Evolutionary conservation across 2,888 invertebrate genomes (phyloP).

Genomic region (Notodonta ziczac): DNA sequence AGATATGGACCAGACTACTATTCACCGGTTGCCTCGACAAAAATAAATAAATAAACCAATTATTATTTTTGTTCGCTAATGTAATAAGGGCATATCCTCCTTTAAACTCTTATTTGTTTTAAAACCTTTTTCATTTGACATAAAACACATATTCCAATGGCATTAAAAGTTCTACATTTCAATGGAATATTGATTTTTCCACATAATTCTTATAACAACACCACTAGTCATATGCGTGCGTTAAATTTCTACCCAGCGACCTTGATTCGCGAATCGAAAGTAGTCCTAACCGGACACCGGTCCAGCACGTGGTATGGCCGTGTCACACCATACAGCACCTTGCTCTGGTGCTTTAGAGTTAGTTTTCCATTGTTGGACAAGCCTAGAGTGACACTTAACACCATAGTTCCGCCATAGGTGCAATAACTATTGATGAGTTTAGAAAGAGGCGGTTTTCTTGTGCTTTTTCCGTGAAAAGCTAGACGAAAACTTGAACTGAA

Average conservation of each 20-base stretch:
- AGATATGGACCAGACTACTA: no score
- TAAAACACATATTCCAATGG: no score
- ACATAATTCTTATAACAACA: not conserved
- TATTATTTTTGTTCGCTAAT: no score
- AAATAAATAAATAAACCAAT: no score
- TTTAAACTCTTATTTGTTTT: no score
- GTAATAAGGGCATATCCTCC: no score
- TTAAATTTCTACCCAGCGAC: conserved; percentile 3
- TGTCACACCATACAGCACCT: conserved; percentile 4
- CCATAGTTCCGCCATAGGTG: conserved; percentile 5
- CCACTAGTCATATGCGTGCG: not conserved
- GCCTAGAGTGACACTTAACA: not conserved
- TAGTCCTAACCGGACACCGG: conserved; percentile 11
- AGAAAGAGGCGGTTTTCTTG: not conserved
- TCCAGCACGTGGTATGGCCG: conserved; percentile 8
- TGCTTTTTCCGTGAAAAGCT: not conserved
- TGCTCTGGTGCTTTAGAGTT: not conserved
- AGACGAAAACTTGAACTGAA: not conserved
- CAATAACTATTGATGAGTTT: conserved; percentile 7
- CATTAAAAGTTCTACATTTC: no score
- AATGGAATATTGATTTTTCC: no score
- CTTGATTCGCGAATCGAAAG: conserved; percentile 5
- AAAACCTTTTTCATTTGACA: no score
- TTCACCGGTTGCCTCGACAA: no score
- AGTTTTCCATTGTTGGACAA: not conserved